These are phyloP conservation scores for Megamerina dolium DNA, from an alignment of 2,888 invertebrate species.

Conservation along the genomic window DNA sequence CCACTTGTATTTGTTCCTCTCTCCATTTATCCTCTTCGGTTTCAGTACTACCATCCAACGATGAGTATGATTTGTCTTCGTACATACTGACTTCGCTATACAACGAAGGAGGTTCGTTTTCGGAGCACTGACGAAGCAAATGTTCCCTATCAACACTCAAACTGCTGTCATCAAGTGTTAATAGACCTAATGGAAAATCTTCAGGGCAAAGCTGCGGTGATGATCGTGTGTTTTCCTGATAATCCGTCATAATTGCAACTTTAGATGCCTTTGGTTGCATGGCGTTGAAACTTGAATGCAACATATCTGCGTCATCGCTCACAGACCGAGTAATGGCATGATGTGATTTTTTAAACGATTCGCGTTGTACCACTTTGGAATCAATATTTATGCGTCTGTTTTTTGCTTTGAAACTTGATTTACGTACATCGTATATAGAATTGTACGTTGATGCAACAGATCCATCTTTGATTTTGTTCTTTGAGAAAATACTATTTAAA, in stretches of 20 bases:
- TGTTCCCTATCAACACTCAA: too few species aligned
- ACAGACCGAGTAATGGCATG: constrained; percentile 37
- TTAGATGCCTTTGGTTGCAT: constrained; percentile 4
- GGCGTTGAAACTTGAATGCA: constrained; percentile 8
- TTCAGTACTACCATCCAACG: too few species aligned
- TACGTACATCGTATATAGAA: constrained; percentile 19
- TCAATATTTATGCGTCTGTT: background rate
- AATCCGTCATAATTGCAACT: constrained; percentile 21
- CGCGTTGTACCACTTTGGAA: background rate
- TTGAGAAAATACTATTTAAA: constrained; percentile 53
- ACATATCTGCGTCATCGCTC: constrained; percentile 36
- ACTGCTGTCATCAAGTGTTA: too few species aligned
- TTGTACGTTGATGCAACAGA: constrained; percentile 14
- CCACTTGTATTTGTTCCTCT: too few species aligned
- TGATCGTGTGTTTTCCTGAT: constrained; percentile 33
- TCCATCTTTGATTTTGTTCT: constrained; percentile 27
- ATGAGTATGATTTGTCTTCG: too few species aligned
- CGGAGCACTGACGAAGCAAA: too few species aligned
- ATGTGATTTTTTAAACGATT: constrained; percentile 10
- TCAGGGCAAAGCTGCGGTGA: constrained; percentile 31
- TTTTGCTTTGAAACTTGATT: constrained; percentile 18
- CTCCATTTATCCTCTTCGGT: too few species aligned
- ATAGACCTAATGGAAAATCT: too few species aligned
- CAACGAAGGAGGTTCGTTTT: too few species aligned
- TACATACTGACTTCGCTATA: too few species aligned